phyloP scores from a whole-genome alignment of 2,888 invertebrate genomes.

The Caenorhabditis afra region DNA sequence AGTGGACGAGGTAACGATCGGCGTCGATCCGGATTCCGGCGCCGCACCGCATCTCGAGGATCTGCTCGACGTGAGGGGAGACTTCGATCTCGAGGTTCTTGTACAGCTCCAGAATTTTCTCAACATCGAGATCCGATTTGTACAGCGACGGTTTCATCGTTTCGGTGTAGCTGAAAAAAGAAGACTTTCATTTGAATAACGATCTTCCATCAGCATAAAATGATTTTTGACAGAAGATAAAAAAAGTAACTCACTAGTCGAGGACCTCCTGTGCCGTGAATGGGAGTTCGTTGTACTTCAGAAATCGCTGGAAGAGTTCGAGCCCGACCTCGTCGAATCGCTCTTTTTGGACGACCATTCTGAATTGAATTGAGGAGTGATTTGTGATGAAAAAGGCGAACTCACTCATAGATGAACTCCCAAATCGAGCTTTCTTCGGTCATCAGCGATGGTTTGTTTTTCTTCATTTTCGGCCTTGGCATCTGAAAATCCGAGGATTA shows the following conservation, averaged over 20 bases:
- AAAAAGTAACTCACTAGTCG: slow-evolving; percentile 33
- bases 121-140: slow-evolving; percentile 2
- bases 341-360: background rate
- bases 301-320: background rate
- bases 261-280: background rate
- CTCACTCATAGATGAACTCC: slow-evolving; percentile 41
- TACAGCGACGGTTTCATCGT: slow-evolving; percentile 22
- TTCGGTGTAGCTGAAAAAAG: slow-evolving; percentile 18
- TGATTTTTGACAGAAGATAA: too few relatives aligned
- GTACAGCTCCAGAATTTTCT: slow-evolving; percentile 8
- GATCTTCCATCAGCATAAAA: background rate
- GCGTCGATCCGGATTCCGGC: slow-evolving; percentile 14
- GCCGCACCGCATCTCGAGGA: slow-evolving; percentile 24
- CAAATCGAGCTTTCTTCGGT: slow-evolving; percentile 25
- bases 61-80: slow-evolving; percentile 14
- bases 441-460: slow-evolving; percentile 9
- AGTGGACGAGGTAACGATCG: slow-evolving; percentile 9
- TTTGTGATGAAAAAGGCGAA: background rate
- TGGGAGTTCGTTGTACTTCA: background rate
- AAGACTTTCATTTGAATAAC: background rate
- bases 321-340: slow-evolving; percentile 1
- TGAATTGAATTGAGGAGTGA: background rate
- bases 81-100: slow-evolving; percentile 15
- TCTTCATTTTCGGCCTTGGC: slow-evolving; percentile 20
- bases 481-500: slow-evolving; percentile 12